phyloP scores from a whole-genome alignment of 2,113 vertebrate genomes.

The Podarcis cretensis region DNA sequence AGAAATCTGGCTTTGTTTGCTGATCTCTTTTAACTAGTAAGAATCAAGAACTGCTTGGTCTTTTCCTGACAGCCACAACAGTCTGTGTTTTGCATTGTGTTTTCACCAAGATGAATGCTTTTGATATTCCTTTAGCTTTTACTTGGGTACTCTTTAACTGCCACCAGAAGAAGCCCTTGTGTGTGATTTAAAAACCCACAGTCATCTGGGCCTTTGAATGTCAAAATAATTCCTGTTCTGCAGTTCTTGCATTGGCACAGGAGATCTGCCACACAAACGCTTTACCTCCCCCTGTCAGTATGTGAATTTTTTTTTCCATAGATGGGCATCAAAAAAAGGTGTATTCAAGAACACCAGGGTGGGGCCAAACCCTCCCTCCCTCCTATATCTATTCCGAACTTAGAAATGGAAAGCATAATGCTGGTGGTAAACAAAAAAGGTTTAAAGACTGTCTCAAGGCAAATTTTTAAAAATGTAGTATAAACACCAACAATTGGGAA shows the following conservation, averaged over 20 bases:
- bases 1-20: slow-evolving; percentile 66
- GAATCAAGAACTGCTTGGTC: slow-evolving; percentile 50
- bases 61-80: slow-evolving; percentile 54
- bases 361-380: too few species aligned
- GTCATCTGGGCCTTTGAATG: background rate
- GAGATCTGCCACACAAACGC: background rate
- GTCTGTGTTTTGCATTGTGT: slow-evolving; percentile 58
- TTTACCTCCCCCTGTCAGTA: background rate
- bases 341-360: background rate
- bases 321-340: background rate
- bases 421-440: too few species aligned
- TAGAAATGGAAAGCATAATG: too few species aligned
- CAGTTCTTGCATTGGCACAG: background rate
- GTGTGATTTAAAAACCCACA: background rate
- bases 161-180: background rate
- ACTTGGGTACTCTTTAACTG: slow-evolving; percentile 45
- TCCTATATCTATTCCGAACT: too few species aligned
- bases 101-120: slow-evolving; percentile 45
- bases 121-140: slow-evolving; percentile 49
- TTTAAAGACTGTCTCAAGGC: too few species aligned
- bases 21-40: slow-evolving; percentile 51
- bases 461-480: too few species aligned
- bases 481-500: too few species aligned
- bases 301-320: too few species aligned
- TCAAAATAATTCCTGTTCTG: background rate